phyloP scores from a whole-genome alignment of 1,140 invertebrate species.

The Propsilocerus akamusi region DNA sequence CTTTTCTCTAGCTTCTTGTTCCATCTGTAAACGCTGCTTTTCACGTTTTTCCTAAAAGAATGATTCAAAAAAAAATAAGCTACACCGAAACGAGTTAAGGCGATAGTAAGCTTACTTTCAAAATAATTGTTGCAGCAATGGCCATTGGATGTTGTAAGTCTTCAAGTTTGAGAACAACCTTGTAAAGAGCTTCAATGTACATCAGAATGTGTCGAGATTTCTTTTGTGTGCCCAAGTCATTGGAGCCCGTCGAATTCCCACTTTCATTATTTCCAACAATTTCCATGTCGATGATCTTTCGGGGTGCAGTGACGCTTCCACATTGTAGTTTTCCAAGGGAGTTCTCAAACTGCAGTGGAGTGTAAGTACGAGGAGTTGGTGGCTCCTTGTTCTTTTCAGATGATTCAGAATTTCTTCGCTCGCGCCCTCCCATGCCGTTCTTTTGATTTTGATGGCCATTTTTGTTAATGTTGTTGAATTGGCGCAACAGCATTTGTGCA shows the following conservation, averaged over 20 bases:
- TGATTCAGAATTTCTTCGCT: slow-evolving; percentile 30
- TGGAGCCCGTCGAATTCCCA: slow-evolving; percentile 8
- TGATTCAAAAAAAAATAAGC: neutral
- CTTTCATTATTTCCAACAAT: slow-evolving; percentile 41
- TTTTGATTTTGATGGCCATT: slow-evolving; percentile 18
- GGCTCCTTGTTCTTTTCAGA: slow-evolving; percentile 27
- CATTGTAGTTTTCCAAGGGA: slow-evolving; percentile 72
- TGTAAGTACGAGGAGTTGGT: slow-evolving; percentile 37
- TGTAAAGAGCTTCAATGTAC: slow-evolving; percentile 60
- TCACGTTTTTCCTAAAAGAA: slow-evolving; percentile 10
- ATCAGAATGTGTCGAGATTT: slow-evolving; percentile 56
- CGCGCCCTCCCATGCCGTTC: slow-evolving; percentile 21
- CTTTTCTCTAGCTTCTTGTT: slow-evolving; percentile 35
- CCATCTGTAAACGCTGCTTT: slow-evolving; percentile 11
- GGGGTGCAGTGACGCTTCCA: slow-evolving; percentile 75
- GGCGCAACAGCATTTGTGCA: slow-evolving; percentile 21
- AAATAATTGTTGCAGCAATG: slow-evolving; percentile 36
- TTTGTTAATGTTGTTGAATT: slow-evolving; percentile 15
- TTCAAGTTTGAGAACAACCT: slow-evolving; percentile 47
- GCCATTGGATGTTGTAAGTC: slow-evolving; percentile 53
- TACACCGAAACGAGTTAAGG: too few relatives aligned
- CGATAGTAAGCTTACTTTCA: slow-evolving; percentile 29
- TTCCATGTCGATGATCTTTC: slow-evolving; percentile 84
- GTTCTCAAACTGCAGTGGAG: slow-evolving; percentile 77
- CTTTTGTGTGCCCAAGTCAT: slow-evolving; percentile 16